A percentile compares a stretch with the other conserved stretches of the same genome.
phyloP scores from a whole-genome alignment of 1,140 invertebrate species.

The Phthorimaea operculella region DNA sequence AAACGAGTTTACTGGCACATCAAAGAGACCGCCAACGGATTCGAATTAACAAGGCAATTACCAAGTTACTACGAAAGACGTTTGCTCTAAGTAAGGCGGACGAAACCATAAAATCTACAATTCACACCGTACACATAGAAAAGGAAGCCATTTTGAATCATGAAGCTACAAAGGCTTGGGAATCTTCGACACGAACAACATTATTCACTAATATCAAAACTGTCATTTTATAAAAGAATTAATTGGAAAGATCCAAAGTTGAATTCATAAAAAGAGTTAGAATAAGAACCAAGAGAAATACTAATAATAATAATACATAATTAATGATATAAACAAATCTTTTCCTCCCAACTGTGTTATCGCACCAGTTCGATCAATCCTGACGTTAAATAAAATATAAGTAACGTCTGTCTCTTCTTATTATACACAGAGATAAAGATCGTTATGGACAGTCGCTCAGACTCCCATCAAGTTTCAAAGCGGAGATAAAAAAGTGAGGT shows the following conservation, averaged over 20 bases:
- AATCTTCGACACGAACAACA: background rate
- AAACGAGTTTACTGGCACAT: conserved; percentile 39
- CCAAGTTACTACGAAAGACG: conserved; percentile 47
- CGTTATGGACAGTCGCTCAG: conserved; percentile 60
- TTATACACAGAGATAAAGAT: conserved; percentile 62
- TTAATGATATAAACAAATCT: conserved; percentile 63
- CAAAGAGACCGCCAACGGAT: conserved; percentile 48
- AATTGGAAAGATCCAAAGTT: background rate
- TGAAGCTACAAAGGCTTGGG: background rate
- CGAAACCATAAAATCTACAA: conserved; percentile 42
- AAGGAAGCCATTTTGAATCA: background rate
- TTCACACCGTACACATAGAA: conserved; percentile 26
- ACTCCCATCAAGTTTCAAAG: conserved; percentile 52
- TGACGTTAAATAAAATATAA: conserved; percentile 68
- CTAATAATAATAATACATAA: no score
- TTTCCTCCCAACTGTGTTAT: conserved; percentile 45
- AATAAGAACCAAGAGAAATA: conserved; percentile 32
- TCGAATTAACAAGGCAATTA: conserved; percentile 64
- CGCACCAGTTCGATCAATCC: conserved; percentile 55
- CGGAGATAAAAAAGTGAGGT: conserved; percentile 51
- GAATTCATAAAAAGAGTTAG: conserved; percentile 11
- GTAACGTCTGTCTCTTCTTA: conserved; percentile 63
- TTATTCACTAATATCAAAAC: background rate
- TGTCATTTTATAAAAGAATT: background rate
- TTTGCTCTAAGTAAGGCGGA: conserved; percentile 25